Percentiles rank a stretch among this genome's conserved stretches.
phyloP scores from a whole-genome alignment of 2,113 vertebrate species.

The Phoxinus phoxinus region DNA sequence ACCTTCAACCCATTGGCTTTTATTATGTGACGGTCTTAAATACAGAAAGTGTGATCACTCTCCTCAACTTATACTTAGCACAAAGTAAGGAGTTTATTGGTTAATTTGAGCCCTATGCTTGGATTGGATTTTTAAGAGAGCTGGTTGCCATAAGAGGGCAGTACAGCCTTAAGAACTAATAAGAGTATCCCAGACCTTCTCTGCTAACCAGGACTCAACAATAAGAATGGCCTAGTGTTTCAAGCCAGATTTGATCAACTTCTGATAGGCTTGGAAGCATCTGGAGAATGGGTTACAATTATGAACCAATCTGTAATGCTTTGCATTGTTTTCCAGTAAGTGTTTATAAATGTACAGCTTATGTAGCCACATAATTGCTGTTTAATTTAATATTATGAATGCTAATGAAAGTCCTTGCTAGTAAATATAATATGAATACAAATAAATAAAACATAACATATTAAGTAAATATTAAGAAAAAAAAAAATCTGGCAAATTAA shows the following conservation, averaged over 20 bases:
- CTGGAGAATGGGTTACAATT: not conserved
- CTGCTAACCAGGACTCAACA: not conserved
- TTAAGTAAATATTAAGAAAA: too few relatives aligned
- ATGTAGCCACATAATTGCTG: not conserved
- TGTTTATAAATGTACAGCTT: not conserved
- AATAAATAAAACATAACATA: not conserved
- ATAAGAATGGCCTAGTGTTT: not conserved
- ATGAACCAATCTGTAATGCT: not conserved
- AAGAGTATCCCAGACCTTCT: not conserved
- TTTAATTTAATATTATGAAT: too few relatives aligned
- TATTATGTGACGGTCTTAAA: not conserved
- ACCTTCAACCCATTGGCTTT: not conserved
- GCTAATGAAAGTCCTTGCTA: too few relatives aligned
- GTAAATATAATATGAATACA: not conserved
- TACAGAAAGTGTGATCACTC: not conserved
- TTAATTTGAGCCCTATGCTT: not conserved
- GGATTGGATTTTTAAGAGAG: not conserved
- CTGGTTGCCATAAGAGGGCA: slow-evolving; percentile 55
- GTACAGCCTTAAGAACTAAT: not conserved
- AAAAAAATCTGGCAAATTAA: too few relatives aligned
- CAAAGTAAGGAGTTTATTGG: not conserved
- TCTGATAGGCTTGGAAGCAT: not conserved
- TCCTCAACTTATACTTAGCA: not conserved
- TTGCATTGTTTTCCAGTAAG: not conserved
- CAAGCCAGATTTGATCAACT: not conserved